Base-by-base conservation (phyloP, 2,113 vertebrate species). In the Candoia aspera region DNA sequence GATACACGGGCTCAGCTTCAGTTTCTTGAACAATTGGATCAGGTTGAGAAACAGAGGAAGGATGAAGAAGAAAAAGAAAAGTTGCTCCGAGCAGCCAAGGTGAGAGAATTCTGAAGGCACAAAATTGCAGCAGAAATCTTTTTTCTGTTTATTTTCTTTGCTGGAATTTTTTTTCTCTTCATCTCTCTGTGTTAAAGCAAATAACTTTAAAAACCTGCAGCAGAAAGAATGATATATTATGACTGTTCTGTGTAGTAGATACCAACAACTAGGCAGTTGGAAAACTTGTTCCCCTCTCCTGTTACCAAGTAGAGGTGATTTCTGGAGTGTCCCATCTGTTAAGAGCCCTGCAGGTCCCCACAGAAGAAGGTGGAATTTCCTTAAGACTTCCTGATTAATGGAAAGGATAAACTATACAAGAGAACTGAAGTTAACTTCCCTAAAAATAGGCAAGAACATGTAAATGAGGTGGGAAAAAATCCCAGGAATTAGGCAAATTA, bases 21-120 rank as follows among this genome's bases (percentile, higher is more conserved):
- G 92, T 99, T 99, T 96, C 97, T 99, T 88, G 99, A 99, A 95
- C 98, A 99, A 90, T 97, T 99, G 6, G 99, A 99, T 96, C 97
- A 97, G 64, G 93, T 99, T 90, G 98, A 98, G 95, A 99, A 98
- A 93, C 98, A 97, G 93, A 97, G 97, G 84, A 98, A 96, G 79
- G 98, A 98, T 89, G 98, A 99, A 93, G 98, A 98, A 94, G 98
- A 99, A 95, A 97, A 97, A 91, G 98, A 98, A 94, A 96, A 98
- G 85, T 93, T 99, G 91, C 96, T 99, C 89, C 98, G 97, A 93
- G 97, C 98, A 95, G 98, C 98, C 90, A 98, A 98, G 98, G 99
- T 99, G 95, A 97, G 96, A 84, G 23, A 23, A 62, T 90, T 0
- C 8, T 6, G 94, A 91, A 79, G 86, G 5, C 59, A 86, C 23